Base-by-base conservation (phyloP, 2,797 vertebrate species). In the Ispidina picta region DNA sequence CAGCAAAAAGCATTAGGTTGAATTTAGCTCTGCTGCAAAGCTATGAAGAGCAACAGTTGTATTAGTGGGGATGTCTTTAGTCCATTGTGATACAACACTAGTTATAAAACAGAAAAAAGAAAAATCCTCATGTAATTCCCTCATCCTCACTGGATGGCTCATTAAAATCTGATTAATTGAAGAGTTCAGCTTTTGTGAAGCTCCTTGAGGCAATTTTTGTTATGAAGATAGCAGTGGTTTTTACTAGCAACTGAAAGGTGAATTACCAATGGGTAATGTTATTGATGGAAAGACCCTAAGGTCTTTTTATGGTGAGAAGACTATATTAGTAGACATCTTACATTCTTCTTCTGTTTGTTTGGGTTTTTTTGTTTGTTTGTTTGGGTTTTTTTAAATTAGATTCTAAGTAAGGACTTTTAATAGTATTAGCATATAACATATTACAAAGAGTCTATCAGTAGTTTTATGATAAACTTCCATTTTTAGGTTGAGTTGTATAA, bases 161-260 rank as follows among this genome's bases (percentile, higher is more conserved):
- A 96, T 97, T 97, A 97, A 97, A 97, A 96, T 95, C 91, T 97
- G 92, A 91, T 97, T 97, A 96, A 89, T 92, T 44, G 88, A 90
- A 93, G 65, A 72, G 92, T 96, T 97, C 95, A 54, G 77, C 88
- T 96, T 94, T 83, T 93, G 86, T 87, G 88, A 91, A 83, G 62
- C 85, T 96, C 93, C 91, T 95, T 83, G 74, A 93, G 90, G 96
- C 92, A 90, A 93, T 19, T 94, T 92, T 94, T 95, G 86, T 72
- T 62, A 85, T 49, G 23, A 96, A 94, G 86, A 93, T 86, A 95
- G 72, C 58, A 91, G 35, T 5, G 19, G 88, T 77, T 92, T 90
- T 96, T 82, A 62, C 86, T 90, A 59, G 93, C 66, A 93, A 89
- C 89, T 93, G 82, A 60, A 86, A 96, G 80, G 83, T 73, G 80